Evolutionary conservation across 2,888 invertebrate genomes (phyloP).

Genomic region (Lycaena phlaeas): DNA sequence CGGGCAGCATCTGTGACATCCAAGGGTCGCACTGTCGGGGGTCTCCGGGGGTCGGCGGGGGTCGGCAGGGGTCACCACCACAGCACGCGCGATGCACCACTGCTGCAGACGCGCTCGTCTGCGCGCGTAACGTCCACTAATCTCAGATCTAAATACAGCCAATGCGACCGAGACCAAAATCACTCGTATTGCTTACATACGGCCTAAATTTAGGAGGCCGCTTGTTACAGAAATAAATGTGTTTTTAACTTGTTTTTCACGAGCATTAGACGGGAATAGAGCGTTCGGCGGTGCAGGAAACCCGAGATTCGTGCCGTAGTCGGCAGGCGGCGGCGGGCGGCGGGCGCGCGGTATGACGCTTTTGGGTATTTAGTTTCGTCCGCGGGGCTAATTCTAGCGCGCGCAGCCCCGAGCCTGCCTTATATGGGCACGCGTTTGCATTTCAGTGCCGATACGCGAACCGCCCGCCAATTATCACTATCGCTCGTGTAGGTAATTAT

Average conservation of each 20-base stretch:
- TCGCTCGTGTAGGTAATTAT: too few species aligned
- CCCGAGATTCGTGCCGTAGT: conserved; percentile 69
- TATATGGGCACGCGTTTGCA: conserved; percentile 18
- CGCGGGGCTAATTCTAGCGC: conserved; percentile 24
- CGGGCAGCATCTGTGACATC: conserved; percentile 65
- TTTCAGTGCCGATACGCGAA: conserved; percentile 7
- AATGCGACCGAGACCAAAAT: conserved; percentile 64
- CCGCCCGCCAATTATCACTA: neutral
- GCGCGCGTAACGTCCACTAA: conserved; percentile 48
- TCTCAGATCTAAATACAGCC: conserved; percentile 72
- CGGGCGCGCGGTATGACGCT: too few species aligned
- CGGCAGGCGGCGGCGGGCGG: conserved; percentile 52
- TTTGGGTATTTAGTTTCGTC: conserved; percentile 66
- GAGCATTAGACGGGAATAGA: conserved; percentile 56
- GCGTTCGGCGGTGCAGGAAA: conserved; percentile 50
- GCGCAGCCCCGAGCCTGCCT: conserved; percentile 12
- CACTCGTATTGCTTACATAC: conserved; percentile 69
- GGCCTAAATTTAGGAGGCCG: conserved; percentile 69
- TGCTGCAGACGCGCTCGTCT: conserved; percentile 17
- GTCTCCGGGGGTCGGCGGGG: too few species aligned
- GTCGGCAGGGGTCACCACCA: too few species aligned
- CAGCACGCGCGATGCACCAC: conserved; percentile 8
- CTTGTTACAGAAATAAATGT: conserved; percentile 67
- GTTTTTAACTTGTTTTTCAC: conserved; percentile 64
- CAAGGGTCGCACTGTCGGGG: too few species aligned